These are phyloP conservation scores for Lerista edwardsae DNA, from an alignment of 2,797 vertebrate genomes.

Conservation along the genomic window DNA sequence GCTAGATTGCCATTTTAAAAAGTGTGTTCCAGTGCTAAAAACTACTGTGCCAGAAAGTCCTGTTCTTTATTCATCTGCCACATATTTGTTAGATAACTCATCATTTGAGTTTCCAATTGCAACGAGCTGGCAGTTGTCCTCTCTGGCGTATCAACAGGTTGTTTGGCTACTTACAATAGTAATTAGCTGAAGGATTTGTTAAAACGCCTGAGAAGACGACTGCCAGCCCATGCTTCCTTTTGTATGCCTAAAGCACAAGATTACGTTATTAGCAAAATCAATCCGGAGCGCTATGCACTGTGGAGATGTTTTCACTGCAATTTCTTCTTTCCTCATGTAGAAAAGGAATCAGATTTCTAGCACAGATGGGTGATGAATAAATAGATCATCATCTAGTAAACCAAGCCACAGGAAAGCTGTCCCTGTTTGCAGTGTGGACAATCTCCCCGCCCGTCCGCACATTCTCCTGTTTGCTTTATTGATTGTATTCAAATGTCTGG, in stretches of 20 bases:
- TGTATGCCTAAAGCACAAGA: not conserved
- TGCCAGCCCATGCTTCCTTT: not conserved
- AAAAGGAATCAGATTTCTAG: not conserved
- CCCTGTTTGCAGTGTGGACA: conserved; percentile 13
- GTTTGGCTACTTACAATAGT: no score
- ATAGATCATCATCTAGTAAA: conserved; percentile 10
- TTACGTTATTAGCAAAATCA: not conserved
- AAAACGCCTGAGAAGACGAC: not conserved
- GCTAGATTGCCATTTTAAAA: no score
- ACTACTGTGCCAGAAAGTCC: no score
- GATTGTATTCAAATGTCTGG: conserved; percentile 1
- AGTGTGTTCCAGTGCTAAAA: no score
- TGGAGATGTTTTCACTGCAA: not conserved
- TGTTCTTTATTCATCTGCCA: no score
- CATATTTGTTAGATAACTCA: no score
- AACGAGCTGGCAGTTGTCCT: no score
- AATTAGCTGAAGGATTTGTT: not conserved
- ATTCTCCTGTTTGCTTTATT: conserved; percentile 10
- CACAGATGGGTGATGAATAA: conserved; percentile 13
- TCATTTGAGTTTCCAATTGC: no score
- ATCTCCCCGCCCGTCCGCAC: not conserved
- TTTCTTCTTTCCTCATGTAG: not conserved
- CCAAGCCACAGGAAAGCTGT: not conserved
- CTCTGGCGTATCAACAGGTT: no score
- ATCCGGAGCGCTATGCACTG: not conserved